Base-by-base conservation (phyloP, 2,888 invertebrate species). In the Sminthurides aquaticus region DNA sequence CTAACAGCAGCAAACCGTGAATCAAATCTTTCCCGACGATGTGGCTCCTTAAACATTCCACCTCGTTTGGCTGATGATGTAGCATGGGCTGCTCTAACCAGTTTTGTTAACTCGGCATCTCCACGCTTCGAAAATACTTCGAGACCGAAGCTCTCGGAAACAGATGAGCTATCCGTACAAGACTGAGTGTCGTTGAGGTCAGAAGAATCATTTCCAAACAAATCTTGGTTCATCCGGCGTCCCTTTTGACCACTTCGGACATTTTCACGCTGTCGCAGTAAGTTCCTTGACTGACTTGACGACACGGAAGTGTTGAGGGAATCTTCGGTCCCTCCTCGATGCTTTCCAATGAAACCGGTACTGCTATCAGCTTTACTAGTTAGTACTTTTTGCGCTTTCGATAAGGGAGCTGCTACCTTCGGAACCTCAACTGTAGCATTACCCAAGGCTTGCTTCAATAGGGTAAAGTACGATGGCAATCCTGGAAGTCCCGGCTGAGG, bases 381-480 rank as follows among this genome's bases (percentile, higher is more conserved):
- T 8, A 26, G 8, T n/a, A 57, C 57, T 28, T 57, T 57, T 28
- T 52, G 18, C 8, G 52, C 52, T 22, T 15, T 22, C 15, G 52
- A 52, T 20, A 52, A 20, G 5, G 18, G 20, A 5, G 52, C 22
- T 15, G 5, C 52, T 5, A 20, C 5, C 43, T 34, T 20, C 18
- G 49, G 15, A 2, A 52, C 1, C 20, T 18, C 24, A 11, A 27
- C 52, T 15, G 62, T 34, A 5, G 63, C 57, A n/a, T 24, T n/a
- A 20, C 26, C 22, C 11, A 67, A 49, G 8, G 60, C 43, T 26
- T 63, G 24, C 49, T 67, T 67, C 5, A 67, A 22, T 20, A 67
- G 34, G 25, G 56, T 49, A 58, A 61, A 52, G 18, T 67, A 67
- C 0, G 67, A 64, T 3, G 67, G 67, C 5, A 67, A 54, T 18